Conservation (phyloP, 2,797 vertebrate species). For the Spinus olivaceus region DNA sequence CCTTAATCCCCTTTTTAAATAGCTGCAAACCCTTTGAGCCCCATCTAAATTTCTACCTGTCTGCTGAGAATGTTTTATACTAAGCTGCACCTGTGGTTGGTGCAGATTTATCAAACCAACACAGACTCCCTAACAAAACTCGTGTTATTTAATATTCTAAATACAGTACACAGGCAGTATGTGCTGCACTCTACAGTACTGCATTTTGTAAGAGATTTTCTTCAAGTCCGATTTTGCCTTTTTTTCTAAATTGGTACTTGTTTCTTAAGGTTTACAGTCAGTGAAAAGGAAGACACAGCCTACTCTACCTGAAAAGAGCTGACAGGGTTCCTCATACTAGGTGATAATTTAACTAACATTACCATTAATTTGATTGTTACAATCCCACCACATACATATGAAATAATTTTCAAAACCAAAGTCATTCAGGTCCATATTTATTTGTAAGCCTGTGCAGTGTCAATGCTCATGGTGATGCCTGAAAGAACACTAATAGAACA, state of each 20-base stretch:
- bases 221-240: neutral
- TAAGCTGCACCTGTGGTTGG: neutral
- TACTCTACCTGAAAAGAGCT: neutral
- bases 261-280: neutral
- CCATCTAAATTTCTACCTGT: neutral
- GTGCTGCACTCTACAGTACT: fast-evolving
- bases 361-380: neutral
- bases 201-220: neutral
- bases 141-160: neutral
- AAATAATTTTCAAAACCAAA: neutral
- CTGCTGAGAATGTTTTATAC: neutral
- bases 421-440: constrained; percentile 29
- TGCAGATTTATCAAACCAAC: neutral
- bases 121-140: neutral
- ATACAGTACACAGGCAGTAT: neutral
- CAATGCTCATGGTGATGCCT: neutral
- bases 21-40: neutral
- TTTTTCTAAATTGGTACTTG: neutral
- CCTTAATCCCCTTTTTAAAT: neutral
- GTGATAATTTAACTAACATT: neutral
- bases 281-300: neutral
- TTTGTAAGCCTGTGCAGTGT: constrained; percentile 21
- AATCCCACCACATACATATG: neutral
- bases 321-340: neutral
- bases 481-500: constrained; percentile 41